These are phyloP conservation scores for Plagodis pulveraria DNA, from an alignment of 2,888 invertebrate species.

Conservation along the genomic window DNA sequence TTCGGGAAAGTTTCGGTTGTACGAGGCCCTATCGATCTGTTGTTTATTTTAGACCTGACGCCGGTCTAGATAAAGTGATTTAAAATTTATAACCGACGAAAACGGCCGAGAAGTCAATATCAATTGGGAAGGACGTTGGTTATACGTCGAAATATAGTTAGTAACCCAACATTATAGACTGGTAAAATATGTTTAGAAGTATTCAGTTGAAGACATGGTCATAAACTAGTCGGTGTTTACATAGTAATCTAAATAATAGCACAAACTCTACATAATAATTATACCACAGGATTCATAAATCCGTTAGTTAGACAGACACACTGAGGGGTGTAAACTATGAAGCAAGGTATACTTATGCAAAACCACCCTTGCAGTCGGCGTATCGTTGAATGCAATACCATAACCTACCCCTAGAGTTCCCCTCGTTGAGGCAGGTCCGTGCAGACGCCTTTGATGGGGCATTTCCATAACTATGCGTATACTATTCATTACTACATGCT, in stretches of 20 bases:
- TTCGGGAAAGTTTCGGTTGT: conserved; percentile 44
- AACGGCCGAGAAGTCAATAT: conserved; percentile 46
- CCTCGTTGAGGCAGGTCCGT: conserved; percentile 75
- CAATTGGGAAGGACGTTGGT: conserved; percentile 16
- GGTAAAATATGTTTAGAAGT: conserved; percentile 4
- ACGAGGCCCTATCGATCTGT: conserved; percentile 65
- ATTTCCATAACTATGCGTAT: conserved; percentile 65
- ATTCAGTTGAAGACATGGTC: conserved; percentile 19
- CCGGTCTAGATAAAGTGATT: conserved; percentile 62
- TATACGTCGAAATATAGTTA: conserved; percentile 4
- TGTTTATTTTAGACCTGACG: conserved; percentile 67
- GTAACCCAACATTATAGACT: conserved; percentile 10
- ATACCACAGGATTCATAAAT: conserved; percentile 73
- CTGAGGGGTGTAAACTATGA: conserved; percentile 63
- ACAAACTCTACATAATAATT: conserved; percentile 68
- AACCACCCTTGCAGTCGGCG: conserved; percentile 75
- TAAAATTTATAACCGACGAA: conserved; percentile 68
- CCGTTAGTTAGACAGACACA: conserved; percentile 72
- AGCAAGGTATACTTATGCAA: conserved; percentile 69
- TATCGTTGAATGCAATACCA: conserved; percentile 77
- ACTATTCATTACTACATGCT: conserved; percentile 46
- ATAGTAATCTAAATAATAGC: conserved; percentile 31
- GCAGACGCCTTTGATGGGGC: conserved; percentile 72
- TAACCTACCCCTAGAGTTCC: conserved; percentile 79
- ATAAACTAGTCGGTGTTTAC: conserved; percentile 27